Evolutionary conservation across 1,140 invertebrate species (phyloP).

Genomic region (Megathymus violae): DNA sequence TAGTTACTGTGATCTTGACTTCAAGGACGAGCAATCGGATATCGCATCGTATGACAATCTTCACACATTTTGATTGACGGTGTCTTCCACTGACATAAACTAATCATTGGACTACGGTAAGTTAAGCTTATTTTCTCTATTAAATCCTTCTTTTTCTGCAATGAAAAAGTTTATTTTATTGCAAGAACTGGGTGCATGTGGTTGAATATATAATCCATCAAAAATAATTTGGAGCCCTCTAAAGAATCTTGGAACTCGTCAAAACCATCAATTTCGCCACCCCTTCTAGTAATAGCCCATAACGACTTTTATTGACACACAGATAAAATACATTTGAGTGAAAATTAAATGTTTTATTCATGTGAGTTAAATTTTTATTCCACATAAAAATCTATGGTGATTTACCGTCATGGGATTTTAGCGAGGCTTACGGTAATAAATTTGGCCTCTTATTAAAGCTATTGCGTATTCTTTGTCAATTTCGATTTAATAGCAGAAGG

Average conservation of each 20-base stretch:
- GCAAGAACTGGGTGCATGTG: too few species aligned
- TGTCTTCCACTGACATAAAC: too few species aligned
- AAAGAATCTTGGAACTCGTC: constrained; percentile 6
- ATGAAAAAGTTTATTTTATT: too few species aligned
- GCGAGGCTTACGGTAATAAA: constrained; percentile 43
- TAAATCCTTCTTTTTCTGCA: too few species aligned
- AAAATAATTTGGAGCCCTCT: neutral
- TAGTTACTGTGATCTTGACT: too few species aligned
- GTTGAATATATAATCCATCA: neutral
- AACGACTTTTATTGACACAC: constrained; percentile 25
- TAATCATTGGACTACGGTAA: too few species aligned
- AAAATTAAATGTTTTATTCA: constrained; percentile 69
- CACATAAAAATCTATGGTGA: constrained; percentile 50
- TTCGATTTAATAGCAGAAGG: too few species aligned
- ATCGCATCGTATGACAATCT: too few species aligned
- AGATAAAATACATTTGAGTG: constrained; percentile 42
- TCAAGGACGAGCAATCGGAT: too few species aligned
- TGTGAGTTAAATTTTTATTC: constrained; percentile 55
- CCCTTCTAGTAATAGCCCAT: constrained; percentile 23
- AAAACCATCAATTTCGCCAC: constrained; percentile 21
- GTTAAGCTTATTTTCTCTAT: too few species aligned
- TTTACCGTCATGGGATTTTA: constrained; percentile 47
- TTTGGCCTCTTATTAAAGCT: constrained; percentile 14
- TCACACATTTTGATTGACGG: too few species aligned
- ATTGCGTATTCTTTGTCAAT: too few species aligned